Evolutionary conservation across 2,888 invertebrate species (phyloP).

Genomic region (Axea sp.): DNA sequence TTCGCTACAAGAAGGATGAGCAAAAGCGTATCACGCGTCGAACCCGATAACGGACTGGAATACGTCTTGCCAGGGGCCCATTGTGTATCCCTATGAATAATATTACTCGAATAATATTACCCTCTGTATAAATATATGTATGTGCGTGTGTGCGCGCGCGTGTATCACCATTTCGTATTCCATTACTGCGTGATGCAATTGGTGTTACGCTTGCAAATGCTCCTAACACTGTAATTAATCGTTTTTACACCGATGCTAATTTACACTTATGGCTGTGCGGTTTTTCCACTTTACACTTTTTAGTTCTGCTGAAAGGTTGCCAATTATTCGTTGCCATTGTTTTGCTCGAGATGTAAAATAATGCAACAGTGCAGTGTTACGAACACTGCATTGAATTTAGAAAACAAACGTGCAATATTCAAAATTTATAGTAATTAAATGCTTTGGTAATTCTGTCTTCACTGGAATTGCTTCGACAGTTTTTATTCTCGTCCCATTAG

Average conservation of each 20-base stretch:
- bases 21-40: constrained; percentile 33
- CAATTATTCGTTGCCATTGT: constrained; percentile 1
- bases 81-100: constrained; percentile 42
- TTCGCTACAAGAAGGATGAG: constrained; percentile 12
- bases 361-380: too few species aligned
- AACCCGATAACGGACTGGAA: constrained; percentile 27
- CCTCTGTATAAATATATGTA: neutral
- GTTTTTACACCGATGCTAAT: constrained; percentile 21
- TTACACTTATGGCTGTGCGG: constrained; percentile 3
- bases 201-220: constrained; percentile 34
- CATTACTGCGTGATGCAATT: constrained; percentile 38
- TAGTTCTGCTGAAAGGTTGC: neutral
- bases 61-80: constrained; percentile 46
- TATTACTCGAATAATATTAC: constrained; percentile 39
- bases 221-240: constrained; percentile 31
- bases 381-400: too few species aligned
- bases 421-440: too few species aligned
- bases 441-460: too few species aligned
- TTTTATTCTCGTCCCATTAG: too few species aligned
- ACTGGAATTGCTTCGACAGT: too few species aligned
- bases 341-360: too few species aligned
- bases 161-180: constrained; percentile 30
- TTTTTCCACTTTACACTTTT: neutral
- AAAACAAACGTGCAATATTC: too few species aligned
- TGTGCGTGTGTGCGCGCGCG: too few species aligned